These are phyloP conservation scores for Dicranocentrus wangi DNA, from an alignment of 2,888 invertebrate genomes.

Conservation along the genomic window DNA sequence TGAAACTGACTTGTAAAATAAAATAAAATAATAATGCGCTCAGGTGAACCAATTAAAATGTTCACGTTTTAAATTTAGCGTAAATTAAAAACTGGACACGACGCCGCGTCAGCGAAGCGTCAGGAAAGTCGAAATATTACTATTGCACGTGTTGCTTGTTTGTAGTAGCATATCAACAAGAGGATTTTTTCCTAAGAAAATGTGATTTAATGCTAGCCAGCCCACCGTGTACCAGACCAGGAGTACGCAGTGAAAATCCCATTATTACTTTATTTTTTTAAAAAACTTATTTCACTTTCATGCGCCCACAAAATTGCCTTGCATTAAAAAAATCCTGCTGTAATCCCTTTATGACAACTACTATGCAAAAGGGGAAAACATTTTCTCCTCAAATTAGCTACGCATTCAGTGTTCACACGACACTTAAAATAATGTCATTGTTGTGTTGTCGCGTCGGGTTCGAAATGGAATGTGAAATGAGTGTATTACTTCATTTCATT, in stretches of 20 bases:
- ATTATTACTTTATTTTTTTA: too few relatives aligned
- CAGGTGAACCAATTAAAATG: conserved; percentile 2
- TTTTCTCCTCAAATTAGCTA: neutral
- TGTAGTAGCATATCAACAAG: too few relatives aligned
- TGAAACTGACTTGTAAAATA: neutral
- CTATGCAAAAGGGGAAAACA: neutral
- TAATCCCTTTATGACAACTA: too few relatives aligned
- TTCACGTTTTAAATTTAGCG: neutral
- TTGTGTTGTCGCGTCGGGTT: neutral
- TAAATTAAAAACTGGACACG: conserved; percentile 1
- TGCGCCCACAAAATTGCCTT: conserved; percentile 4
- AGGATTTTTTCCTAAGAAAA: too few relatives aligned
- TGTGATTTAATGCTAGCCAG: too few relatives aligned
- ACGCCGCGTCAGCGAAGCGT: too few relatives aligned
- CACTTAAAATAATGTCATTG: neutral
- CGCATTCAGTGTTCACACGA: neutral
- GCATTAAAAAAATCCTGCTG: neutral
- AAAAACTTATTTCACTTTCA: conserved; percentile 22
- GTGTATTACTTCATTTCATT: conserved; percentile 8
- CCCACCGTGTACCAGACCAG: too few relatives aligned
- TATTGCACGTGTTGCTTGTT: too few relatives aligned
- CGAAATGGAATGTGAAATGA: too few relatives aligned
- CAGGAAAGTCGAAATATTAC: too few relatives aligned
- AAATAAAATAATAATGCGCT: too few relatives aligned
- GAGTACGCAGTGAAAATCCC: too few relatives aligned